phyloP scores from a whole-genome alignment of 2,888 invertebrate genomes.

The Arctia plantaginis region DNA sequence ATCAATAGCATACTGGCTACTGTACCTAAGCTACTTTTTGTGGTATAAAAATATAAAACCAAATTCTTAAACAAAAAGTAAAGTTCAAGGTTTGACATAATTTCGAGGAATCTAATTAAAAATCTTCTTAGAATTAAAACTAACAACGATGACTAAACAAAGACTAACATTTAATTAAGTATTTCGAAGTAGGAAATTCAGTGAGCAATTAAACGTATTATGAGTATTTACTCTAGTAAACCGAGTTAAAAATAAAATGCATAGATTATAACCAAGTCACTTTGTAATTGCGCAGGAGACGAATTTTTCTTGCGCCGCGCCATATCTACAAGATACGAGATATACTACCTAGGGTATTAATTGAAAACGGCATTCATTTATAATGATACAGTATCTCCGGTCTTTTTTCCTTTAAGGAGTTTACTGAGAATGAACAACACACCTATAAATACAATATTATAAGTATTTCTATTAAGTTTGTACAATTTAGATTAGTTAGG shows the following conservation, averaged over 20 bases:
- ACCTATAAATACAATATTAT: background rate
- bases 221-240: background rate
- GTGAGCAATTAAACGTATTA: background rate
- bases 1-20: background rate
- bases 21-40: background rate
- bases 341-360: constrained; percentile 5
- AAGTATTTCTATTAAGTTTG: background rate
- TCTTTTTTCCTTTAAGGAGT: background rate
- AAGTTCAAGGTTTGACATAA: background rate
- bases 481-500: background rate
- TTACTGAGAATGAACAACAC: background rate
- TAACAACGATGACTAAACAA: background rate
- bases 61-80: background rate
- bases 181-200: background rate
- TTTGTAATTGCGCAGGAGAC: background rate
- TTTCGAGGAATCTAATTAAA: background rate
- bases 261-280: background rate
- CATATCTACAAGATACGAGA: background rate
- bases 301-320: constrained; percentile 1
- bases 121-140: background rate
- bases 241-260: background rate
- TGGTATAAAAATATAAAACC: background rate
- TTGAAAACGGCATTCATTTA: constrained; percentile 12
- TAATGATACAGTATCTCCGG: background rate
- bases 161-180: background rate